These are phyloP conservation scores for Nemotelus nigrinus DNA, from an alignment of 2,888 invertebrate species.

Conservation along the genomic window DNA sequence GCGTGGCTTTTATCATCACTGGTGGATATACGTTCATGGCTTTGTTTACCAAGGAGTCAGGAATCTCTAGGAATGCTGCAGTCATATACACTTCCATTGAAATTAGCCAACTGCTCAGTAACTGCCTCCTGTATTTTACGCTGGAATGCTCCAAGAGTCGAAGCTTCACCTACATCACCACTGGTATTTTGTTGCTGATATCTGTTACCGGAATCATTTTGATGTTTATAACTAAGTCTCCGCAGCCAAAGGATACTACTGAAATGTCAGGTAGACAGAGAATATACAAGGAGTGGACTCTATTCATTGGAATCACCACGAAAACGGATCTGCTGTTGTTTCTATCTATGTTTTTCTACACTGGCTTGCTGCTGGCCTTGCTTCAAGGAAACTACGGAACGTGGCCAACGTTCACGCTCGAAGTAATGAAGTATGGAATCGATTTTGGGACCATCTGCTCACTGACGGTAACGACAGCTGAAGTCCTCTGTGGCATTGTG, in stretches of 20 bases:
- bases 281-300: constrained; percentile 2
- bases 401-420: constrained; percentile 20
- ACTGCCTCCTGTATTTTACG: constrained; percentile 11
- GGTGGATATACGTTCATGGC: constrained; percentile 3
- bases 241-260: background rate
- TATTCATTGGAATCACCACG: background rate
- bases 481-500: constrained; percentile 8
- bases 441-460: constrained; percentile 23
- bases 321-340: constrained; percentile 11
- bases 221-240: background rate
- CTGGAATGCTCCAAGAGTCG: background rate
- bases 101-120: constrained; percentile 11
- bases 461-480: constrained; percentile 8
- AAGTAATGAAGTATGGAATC: constrained; percentile 32
- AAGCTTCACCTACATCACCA: background rate
- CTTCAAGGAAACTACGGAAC: constrained; percentile 31
- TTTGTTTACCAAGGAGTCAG: background rate
- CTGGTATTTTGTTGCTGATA: background rate
- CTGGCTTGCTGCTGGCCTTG: background rate
- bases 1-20: background rate
- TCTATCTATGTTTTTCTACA: constrained; percentile 22
- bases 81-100: constrained; percentile 6
- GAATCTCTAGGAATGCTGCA: background rate
- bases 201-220: constrained; percentile 1
- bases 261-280: background rate